Evolutionary conservation across 2,113 vertebrate genomes (phyloP).

Genomic region (Cairina moschata): DNA sequence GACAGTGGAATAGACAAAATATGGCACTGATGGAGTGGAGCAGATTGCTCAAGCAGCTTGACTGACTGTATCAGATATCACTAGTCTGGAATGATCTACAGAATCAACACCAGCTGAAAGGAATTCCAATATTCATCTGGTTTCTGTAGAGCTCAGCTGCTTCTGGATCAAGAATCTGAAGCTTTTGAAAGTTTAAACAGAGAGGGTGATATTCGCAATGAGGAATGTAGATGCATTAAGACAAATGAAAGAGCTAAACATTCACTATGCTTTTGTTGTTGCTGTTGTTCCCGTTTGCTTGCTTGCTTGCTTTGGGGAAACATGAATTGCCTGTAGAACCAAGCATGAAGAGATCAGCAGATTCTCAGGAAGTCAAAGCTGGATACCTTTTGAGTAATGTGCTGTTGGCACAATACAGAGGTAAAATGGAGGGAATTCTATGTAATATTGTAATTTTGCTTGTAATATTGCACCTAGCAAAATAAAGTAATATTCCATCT

Average conservation of each 20-base stretch:
- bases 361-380: background rate
- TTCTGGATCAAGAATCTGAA: background rate
- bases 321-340: background rate
- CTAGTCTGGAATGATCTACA: constrained; percentile 30
- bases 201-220: background rate
- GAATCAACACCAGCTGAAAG: constrained; percentile 31
- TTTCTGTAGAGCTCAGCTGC: background rate
- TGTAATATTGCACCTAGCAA: background rate
- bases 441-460: background rate
- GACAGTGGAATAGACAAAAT: constrained; percentile 21
- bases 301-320: background rate
- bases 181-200: background rate
- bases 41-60: constrained; percentile 51
- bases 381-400: background rate
- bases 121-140: background rate
- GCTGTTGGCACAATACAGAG: background rate
- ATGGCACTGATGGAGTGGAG: constrained; percentile 11
- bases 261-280: background rate
- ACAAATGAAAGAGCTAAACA: fast-evolving
- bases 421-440: background rate
- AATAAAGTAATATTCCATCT: background rate
- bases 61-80: background rate
- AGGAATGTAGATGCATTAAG: background rate
- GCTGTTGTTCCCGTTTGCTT: background rate
- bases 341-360: background rate